Percentiles rank a stretch among this genome's conserved stretches.
Evolutionary conservation across 2,113 vertebrate genomes (phyloP).

Genomic region (Stegostoma tigrinum): DNA sequence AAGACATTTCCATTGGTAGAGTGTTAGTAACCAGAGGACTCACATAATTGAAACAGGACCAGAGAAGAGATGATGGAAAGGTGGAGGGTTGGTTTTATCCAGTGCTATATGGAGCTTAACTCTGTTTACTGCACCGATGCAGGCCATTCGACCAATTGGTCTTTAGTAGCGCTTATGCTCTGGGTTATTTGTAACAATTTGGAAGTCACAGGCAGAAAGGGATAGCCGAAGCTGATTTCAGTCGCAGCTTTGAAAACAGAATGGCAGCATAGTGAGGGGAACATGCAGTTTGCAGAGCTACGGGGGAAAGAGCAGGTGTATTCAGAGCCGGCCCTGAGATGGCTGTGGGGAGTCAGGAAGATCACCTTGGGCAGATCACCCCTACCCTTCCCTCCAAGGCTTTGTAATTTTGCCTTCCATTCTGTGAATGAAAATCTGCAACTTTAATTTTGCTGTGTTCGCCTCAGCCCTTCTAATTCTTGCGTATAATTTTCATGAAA

Average conservation of each 20-base stretch:
- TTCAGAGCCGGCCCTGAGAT: no score
- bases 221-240: neutral
- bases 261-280: neutral
- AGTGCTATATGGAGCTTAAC: neutral
- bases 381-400: no score
- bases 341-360: no score
- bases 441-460: no score
- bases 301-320: neutral
- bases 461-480: no score
- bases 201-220: neutral
- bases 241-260: neutral
- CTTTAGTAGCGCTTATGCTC: no score
- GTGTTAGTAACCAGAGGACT: neutral
- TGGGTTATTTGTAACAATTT: neutral
- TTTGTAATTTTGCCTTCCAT: no score
- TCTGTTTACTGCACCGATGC: neutral
- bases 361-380: no score
- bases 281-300: neutral
- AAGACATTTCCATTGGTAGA: neutral
- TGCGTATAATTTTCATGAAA: no score
- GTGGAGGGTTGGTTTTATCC: neutral
- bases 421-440: no score
- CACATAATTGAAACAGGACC: neutral
- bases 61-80: neutral
- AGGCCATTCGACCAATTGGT: neutral